phyloP scores from a whole-genome alignment of 1,140 invertebrate genomes.

The Psilanteris sp. region DNA sequence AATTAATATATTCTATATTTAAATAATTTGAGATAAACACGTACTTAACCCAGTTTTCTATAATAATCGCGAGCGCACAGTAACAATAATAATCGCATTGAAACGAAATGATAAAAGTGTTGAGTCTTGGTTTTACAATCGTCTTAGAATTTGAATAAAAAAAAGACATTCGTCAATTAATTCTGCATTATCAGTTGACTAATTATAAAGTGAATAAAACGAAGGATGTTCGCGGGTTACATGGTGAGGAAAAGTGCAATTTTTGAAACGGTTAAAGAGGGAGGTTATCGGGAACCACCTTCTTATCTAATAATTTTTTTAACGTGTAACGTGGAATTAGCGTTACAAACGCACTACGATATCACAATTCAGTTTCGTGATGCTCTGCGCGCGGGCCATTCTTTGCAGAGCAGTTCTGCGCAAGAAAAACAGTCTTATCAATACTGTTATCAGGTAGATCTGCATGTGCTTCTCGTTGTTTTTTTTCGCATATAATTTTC shows the following conservation, averaged over 20 bases:
- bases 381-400: conserved; percentile 58
- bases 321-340: conserved; percentile 30
- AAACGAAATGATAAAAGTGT: no score
- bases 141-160: not conserved
- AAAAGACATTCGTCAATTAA: conserved; percentile 5
- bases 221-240: conserved; percentile 1
- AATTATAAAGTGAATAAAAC: conserved; percentile 8
- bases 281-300: conserved; percentile 48
- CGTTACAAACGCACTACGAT: conserved; percentile 33
- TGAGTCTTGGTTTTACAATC: no score
- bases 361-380: conserved; percentile 54
- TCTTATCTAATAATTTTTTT: conserved; percentile 43
- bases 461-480: conserved; percentile 28
- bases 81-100: no score
- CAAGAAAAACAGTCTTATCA: conserved; percentile 59
- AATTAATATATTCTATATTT: no score
- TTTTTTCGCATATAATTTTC: no score
- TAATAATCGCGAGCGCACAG: no score
- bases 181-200: not conserved
- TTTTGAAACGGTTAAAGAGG: conserved; percentile 7
- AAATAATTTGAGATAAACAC: no score
- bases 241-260: conserved; percentile 18
- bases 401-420: conserved; percentile 54
- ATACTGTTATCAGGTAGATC: conserved; percentile 61
- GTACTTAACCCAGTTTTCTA: no score